phyloP scores from a whole-genome alignment of 2,888 invertebrate genomes.

The Xestia sexstrigata region DNA sequence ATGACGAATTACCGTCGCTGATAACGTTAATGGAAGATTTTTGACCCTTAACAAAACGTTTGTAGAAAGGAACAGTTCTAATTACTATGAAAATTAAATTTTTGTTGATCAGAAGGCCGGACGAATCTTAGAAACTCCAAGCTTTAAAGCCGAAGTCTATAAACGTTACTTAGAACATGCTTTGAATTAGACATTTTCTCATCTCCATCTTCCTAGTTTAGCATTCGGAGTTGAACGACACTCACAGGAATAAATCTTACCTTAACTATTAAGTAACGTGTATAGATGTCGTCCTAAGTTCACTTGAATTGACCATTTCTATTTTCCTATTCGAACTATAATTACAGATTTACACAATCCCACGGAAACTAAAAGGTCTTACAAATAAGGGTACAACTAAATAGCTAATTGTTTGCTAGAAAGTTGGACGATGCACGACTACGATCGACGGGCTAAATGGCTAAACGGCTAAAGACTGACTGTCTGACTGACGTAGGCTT shows the following conservation, averaged over 20 bases:
- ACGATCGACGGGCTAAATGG: slow-evolving; percentile 61
- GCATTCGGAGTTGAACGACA: background rate
- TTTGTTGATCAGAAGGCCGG: background rate
- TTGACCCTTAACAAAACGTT: background rate
- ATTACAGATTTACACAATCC: slow-evolving; percentile 49
- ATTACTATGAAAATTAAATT: background rate
- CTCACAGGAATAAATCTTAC: background rate
- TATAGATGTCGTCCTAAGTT: background rate
- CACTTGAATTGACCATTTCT: slow-evolving; percentile 27
- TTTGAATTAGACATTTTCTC: background rate
- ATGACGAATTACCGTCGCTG: background rate
- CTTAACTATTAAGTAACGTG: background rate
- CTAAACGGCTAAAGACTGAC: slow-evolving; percentile 68
- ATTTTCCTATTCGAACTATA: slow-evolving; percentile 14
- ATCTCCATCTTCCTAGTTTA: background rate
- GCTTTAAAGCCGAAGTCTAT: background rate
- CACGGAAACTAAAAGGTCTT: slow-evolving; percentile 52
- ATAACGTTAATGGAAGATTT: background rate
- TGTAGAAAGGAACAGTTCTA: background rate
- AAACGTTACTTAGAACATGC: background rate
- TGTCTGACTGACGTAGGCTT: slow-evolving; percentile 66
- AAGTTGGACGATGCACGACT: slow-evolving; percentile 63
- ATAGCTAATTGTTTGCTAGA: slow-evolving; percentile 65
- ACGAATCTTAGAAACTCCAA: background rate
- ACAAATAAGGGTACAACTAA: slow-evolving; percentile 45